These are phyloP conservation scores for Anastatus disparis DNA, from an alignment of 1,140 invertebrate species.

Conservation along the genomic window DNA sequence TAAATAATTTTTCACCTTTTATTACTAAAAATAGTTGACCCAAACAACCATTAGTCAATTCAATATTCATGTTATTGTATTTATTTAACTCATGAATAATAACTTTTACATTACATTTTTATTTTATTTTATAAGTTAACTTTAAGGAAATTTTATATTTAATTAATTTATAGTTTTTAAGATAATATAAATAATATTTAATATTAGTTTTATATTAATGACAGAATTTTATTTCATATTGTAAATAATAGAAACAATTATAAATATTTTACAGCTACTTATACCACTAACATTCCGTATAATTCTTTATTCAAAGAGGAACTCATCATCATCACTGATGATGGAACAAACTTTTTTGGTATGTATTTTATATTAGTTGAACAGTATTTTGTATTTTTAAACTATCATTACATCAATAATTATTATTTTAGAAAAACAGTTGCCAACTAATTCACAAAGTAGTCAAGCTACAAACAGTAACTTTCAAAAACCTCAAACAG, in stretches of 20 bases:
- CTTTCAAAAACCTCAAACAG: slow-evolving; percentile 18
- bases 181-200: not conserved
- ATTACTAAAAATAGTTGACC: not conserved
- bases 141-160: not conserved
- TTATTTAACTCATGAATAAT: not conserved
- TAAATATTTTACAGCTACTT: slow-evolving; percentile 40
- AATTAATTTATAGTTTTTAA: not conserved
- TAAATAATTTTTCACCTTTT: too few species aligned
- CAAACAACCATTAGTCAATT: not conserved
- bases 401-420: not conserved
- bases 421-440: slow-evolving; percentile 27
- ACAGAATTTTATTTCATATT: slow-evolving; percentile 17
- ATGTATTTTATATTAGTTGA: not conserved
- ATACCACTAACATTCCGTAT: slow-evolving; percentile 36
- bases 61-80: not conserved
- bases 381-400: not conserved
- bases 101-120: not conserved
- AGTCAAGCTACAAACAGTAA: slow-evolving; percentile 13
- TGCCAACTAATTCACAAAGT: slow-evolving; percentile 21
- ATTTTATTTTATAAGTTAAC: not conserved
- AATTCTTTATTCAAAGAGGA: slow-evolving; percentile 40
- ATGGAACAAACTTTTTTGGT: slow-evolving; percentile 35
- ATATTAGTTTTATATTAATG: slow-evolving; percentile 2
- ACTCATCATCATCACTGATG: slow-evolving; percentile 37
- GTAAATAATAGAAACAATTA: not conserved